Evolutionary conservation across 1,140 invertebrate species (phyloP), one percentile per base, ranked within the genome.

Genomic region (Alviniconcha marisindica): DNA sequence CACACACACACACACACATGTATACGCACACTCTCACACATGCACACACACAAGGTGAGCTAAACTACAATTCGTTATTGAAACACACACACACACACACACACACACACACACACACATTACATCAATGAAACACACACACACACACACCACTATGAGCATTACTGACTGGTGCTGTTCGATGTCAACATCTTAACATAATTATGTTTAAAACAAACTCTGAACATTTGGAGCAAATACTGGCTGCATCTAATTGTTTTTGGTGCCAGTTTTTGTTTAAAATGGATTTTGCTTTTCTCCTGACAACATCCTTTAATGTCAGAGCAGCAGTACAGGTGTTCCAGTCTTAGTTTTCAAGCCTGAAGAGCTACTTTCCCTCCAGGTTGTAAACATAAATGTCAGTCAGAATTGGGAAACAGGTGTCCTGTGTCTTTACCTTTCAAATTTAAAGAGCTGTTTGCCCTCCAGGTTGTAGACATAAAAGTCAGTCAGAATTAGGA

Each of bases 401-500:
- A 48, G n/a, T n/a, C n/a, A n/a, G n/a, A n/a, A n/a, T n/a, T n/a
- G n/a, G n/a, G n/a, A n/a, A n/a, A n/a, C n/a, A n/a, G n/a, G n/a
- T n/a, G n/a, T n/a, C n/a, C n/a, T n/a, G n/a, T n/a, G n/a, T 15
- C 82, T 79, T 87, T 88, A 91, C 91, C 86, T 91, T 76, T 88
- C 87, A 87, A 89, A 90, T 71, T 87, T 89, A 63, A 91, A 92
- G 15, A 91, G 88, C 51, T 85, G 69, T 73, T 92, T 90, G 24
- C 92, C 92, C 42, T 88, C 63, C 44, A 92, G 87, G 77, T 92
- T 86, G 77, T 93, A 92, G 0, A 91, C 91, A 87, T 90, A 85
- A 3, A 93, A 86, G 63, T 92, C 91, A 48, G 76, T 92, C 91
- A 51, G 92, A 92, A 77, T 91, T 92, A 83, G 91, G 93, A 84